A percentile compares a stretch with the other conserved stretches of the same genome.
phyloP scores from a whole-genome alignment of 2,113 vertebrate genomes.

The Scomber japonicus region DNA sequence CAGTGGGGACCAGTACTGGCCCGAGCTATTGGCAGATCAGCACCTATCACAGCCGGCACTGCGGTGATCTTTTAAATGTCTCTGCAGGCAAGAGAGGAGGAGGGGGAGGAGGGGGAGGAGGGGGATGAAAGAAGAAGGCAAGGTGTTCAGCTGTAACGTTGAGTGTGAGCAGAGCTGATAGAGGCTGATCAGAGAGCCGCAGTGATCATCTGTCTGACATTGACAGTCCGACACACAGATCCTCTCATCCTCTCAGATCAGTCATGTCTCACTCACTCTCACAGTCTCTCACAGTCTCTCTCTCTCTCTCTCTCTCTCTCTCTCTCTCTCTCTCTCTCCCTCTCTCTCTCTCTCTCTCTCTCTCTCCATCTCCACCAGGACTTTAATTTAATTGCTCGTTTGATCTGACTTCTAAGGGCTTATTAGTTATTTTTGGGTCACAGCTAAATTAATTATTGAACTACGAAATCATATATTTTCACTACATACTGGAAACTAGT shows the following conservation, averaged over 20 bases:
- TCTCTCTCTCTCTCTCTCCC: not conserved
- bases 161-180: slow-evolving; percentile 40
- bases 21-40: not conserved
- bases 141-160: slow-evolving; percentile 30
- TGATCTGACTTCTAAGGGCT: not conserved
- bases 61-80: slow-evolving; percentile 16
- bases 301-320: not conserved
- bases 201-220: slow-evolving; percentile 50
- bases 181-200: slow-evolving; percentile 56
- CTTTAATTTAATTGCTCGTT: too few species aligned
- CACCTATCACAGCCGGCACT: slow-evolving; percentile 9
- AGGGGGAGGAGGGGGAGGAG: not conserved
- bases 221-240: slow-evolving; percentile 36
- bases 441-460: too few species aligned
- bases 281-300: slow-evolving; percentile 12
- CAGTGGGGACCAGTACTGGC: not conserved
- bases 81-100: slow-evolving; percentile 4
- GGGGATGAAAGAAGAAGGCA: slow-evolving; percentile 12
- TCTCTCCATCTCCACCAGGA: not conserved
- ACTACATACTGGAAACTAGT: too few species aligned
- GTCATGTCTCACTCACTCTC: slow-evolving; percentile 19
- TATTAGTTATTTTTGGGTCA: not conserved
- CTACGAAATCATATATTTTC: too few species aligned
- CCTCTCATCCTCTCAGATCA: slow-evolving; percentile 37
- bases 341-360: not conserved